These are phyloP conservation scores for Leucophenga montana DNA, from an alignment of 2,888 invertebrate species.

Conservation along the genomic window DNA sequence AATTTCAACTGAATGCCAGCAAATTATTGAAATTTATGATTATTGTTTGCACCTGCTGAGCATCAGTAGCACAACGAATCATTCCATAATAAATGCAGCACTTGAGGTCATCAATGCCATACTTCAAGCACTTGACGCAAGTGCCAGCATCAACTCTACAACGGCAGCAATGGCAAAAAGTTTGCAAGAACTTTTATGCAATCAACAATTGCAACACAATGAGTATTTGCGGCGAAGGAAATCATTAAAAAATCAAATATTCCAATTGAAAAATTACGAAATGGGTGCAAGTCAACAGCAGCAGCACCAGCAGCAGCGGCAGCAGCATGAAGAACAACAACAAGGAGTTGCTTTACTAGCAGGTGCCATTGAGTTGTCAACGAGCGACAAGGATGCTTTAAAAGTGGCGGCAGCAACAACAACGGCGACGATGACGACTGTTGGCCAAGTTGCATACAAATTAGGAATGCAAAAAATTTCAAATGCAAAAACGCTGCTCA, in stretches of 20 bases:
- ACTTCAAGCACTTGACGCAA: constrained; percentile 64
- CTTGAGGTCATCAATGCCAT: constrained; percentile 79
- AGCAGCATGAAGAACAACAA: constrained; percentile 26
- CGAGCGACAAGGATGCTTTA: constrained; percentile 15
- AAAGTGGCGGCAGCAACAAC: constrained; percentile 15
- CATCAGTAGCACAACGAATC: constrained; percentile 81
- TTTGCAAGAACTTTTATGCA: constrained; percentile 68
- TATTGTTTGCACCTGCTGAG: constrained; percentile 82
- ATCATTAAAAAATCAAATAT: constrained; percentile 74
- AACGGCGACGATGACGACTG: constrained; percentile 37
- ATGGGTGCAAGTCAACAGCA: constrained; percentile 56
- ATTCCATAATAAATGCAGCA: constrained; percentile 90
- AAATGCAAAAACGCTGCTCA: constrained; percentile 52
- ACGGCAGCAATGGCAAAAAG: constrained; percentile 52
- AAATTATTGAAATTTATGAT: constrained; percentile 81
- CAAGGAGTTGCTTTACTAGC: constrained; percentile 34
- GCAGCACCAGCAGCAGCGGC: constrained; percentile 31
- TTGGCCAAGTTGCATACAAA: constrained; percentile 54
- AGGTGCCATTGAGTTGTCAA: constrained; percentile 20
- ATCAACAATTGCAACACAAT: constrained; percentile 71
- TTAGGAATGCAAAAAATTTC: constrained; percentile 56
- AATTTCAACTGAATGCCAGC: constrained; percentile 57
- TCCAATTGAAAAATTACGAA: constrained; percentile 72
- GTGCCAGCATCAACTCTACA: constrained; percentile 34
- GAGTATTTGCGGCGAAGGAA: constrained; percentile 72